phyloP scores from a whole-genome alignment of 2,113 vertebrate species.

The Hipposideros armiger region DNA sequence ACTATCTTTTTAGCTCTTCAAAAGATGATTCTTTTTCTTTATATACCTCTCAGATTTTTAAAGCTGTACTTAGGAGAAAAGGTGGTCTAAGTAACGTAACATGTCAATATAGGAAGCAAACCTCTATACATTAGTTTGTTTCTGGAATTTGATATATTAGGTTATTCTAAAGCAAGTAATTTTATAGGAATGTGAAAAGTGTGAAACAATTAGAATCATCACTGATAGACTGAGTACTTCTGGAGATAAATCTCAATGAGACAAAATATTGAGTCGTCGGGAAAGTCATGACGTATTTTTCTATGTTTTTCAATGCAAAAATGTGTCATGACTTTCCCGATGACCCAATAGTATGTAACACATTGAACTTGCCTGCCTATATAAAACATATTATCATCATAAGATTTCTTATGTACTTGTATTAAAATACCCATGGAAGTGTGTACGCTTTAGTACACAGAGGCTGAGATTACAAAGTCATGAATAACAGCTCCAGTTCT shows the following conservation, averaged over 20 bases:
- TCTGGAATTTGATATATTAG: constrained; percentile 5
- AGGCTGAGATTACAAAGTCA: neutral
- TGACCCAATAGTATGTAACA: neutral
- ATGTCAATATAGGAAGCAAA: constrained; percentile 1
- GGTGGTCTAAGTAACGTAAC: neutral
- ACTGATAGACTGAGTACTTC: neutral
- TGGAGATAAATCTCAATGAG: neutral
- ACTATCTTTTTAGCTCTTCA: neutral
- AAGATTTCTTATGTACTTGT: neutral
- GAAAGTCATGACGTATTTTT: no score
- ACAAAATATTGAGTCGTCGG: neutral
- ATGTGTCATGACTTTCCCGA: no score
- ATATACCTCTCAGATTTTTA: neutral
- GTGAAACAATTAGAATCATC: neutral
- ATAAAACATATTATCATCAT: neutral
- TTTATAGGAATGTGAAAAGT: constrained; percentile 5
- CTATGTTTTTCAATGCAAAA: no score
- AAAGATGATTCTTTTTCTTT: neutral
- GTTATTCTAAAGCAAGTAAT: neutral
- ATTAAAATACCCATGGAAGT: neutral
- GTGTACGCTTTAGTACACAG: neutral
- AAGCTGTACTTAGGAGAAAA: neutral
- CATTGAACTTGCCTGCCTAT: neutral
- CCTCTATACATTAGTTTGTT: neutral
- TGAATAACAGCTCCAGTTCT: neutral